These are phyloP conservation scores for Morelia viridis DNA, from an alignment of 2,797 vertebrate genomes.

Conservation along the genomic window DNA sequence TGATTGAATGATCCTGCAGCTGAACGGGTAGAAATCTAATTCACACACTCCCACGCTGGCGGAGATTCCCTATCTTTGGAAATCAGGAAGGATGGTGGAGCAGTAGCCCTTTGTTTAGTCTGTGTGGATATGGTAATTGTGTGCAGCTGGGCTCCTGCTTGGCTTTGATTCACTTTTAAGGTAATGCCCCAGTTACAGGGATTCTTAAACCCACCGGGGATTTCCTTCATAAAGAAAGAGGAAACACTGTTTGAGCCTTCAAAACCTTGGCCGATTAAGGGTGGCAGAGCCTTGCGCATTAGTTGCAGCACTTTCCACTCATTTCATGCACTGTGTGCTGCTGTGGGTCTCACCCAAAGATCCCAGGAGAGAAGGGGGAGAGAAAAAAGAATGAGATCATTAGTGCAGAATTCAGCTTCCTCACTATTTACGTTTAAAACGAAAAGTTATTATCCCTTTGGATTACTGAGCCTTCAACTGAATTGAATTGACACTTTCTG, in stretches of 20 bases:
- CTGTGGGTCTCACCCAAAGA: neutral
- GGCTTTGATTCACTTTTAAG: constrained; percentile 5
- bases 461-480: neutral
- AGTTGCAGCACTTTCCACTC: too few relatives aligned
- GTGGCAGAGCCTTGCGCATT: too few relatives aligned
- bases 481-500: neutral
- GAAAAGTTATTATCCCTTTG: neutral
- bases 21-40: constrained; percentile 30
- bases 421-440: neutral
- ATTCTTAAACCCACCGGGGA: fast-evolving
- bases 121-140: constrained; percentile 61
- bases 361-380: neutral
- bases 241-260: neutral
- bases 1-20: neutral
- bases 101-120: constrained; percentile 66
- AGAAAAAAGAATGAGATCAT: neutral
- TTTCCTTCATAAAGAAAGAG: neutral
- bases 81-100: constrained; percentile 21
- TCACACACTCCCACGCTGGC: neutral
- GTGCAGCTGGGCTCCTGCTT: constrained; percentile 63
- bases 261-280: neutral
- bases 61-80: constrained; percentile 35
- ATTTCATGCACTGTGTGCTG: neutral
- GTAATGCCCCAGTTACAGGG: fast-evolving
- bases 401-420: neutral